Conservation (phyloP, 2,797 vertebrate genomes). For the Halcyon smyrnensis region DNA sequence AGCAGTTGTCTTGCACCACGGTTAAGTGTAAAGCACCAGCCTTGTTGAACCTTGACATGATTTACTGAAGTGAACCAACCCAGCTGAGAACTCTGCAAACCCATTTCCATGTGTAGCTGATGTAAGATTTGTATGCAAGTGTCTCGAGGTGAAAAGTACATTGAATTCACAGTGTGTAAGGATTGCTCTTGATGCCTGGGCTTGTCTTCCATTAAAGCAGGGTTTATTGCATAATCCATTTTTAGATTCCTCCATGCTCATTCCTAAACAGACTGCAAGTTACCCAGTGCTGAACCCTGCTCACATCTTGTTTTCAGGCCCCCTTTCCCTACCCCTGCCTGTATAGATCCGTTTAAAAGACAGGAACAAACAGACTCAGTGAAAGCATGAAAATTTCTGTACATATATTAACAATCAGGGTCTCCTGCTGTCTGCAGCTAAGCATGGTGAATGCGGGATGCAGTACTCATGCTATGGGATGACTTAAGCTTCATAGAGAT, state of each 20-base stretch:
- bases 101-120: not conserved
- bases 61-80: slow-evolving; percentile 1
- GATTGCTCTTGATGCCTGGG: not conserved
- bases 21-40: not conserved
- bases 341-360: not conserved
- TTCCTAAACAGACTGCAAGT: slow-evolving; percentile 2
- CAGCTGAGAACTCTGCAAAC: not conserved
- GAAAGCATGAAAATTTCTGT: not conserved
- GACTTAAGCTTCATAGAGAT: not conserved
- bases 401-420: not conserved
- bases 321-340: not conserved
- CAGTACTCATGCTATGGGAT: not conserved
- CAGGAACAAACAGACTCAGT: not conserved
- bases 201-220: slow-evolving; percentile 40
- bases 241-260: not conserved
- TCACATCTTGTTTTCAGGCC: not conserved
- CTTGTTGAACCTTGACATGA: not conserved
- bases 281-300: not conserved
- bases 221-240: slow-evolving; percentile 57
- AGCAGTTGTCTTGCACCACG: accelerated
- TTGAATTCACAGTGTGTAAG: slow-evolving; percentile 1
- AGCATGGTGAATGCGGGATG: accelerated
- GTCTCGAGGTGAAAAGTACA: slow-evolving; percentile 32
- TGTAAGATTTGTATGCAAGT: slow-evolving; percentile 5
- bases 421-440: not conserved